Evolutionary conservation across 2,797 vertebrate species (phyloP).

Genomic region (Chelonia mydas): DNA sequence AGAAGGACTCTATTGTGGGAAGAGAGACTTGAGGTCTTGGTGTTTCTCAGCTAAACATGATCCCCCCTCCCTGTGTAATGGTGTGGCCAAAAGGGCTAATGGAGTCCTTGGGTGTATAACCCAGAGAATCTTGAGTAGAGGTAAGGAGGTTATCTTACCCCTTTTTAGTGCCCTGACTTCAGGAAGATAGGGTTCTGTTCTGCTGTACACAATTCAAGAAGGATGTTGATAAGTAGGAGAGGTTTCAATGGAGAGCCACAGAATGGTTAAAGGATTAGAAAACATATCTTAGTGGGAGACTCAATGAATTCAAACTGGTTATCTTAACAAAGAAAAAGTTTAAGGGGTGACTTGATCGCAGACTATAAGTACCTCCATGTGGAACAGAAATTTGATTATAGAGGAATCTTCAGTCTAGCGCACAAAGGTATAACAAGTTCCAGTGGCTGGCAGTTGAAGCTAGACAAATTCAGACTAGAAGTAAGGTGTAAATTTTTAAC

Average conservation of each 20-base stretch:
- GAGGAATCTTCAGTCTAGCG: background rate
- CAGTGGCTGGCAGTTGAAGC: background rate
- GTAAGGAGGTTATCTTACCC: background rate
- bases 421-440: background rate
- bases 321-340: too few species aligned
- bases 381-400: background rate
- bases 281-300: background rate
- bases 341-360: background rate
- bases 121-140: background rate
- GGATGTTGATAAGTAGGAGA: background rate
- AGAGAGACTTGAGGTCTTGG: background rate
- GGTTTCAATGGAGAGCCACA: background rate
- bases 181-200: background rate
- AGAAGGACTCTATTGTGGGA: background rate
- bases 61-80: too few species aligned
- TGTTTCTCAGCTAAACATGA: background rate
- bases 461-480: background rate
- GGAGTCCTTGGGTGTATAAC: background rate
- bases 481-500: background rate
- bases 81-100: background rate
- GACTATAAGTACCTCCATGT: background rate
- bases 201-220: background rate
- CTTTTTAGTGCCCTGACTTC: background rate
- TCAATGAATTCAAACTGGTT: background rate
- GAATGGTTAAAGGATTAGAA: background rate